Conservation (phyloP, 2,797 vertebrate species). For the Scolopax rusticola region DNA sequence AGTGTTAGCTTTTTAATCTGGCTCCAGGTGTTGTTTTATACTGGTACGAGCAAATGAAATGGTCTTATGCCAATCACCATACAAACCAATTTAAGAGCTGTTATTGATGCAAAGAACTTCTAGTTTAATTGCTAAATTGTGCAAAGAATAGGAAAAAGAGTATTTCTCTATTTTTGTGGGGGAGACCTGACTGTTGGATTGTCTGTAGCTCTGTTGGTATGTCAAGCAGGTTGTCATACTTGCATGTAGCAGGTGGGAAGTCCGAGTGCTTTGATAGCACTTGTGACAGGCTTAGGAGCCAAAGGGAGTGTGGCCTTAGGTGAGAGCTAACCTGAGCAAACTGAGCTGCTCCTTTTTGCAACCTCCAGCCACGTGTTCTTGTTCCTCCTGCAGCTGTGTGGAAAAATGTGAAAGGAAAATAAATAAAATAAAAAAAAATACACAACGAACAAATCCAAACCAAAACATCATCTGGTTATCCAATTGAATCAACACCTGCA, state of each 20-base stretch:
- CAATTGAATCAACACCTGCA: background rate
- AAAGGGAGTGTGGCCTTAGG: accelerated
- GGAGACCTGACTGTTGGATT: background rate
- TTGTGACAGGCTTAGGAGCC: background rate
- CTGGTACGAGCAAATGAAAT: background rate
- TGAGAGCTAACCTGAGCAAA: background rate
- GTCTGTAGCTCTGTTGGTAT: background rate
- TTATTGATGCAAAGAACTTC: background rate
- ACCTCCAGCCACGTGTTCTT: background rate
- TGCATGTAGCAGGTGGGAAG: background rate
- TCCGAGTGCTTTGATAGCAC: background rate
- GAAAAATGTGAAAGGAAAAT: background rate
- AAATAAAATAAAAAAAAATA: too few relatives aligned
- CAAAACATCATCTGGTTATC: background rate
- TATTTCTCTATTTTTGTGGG: background rate
- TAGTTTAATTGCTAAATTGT: background rate
- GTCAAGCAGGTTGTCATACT: background rate
- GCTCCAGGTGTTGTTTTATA: background rate
- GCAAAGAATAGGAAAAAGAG: background rate
- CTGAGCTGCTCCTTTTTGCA: background rate
- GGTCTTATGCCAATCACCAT: background rate
- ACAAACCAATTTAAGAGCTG: background rate
- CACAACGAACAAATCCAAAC: background rate
- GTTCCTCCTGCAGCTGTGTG: background rate
- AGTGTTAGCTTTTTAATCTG: background rate